phyloP scores from a whole-genome alignment of 2,888 invertebrate species.

The Rhaphigaster nebulosa region DNA sequence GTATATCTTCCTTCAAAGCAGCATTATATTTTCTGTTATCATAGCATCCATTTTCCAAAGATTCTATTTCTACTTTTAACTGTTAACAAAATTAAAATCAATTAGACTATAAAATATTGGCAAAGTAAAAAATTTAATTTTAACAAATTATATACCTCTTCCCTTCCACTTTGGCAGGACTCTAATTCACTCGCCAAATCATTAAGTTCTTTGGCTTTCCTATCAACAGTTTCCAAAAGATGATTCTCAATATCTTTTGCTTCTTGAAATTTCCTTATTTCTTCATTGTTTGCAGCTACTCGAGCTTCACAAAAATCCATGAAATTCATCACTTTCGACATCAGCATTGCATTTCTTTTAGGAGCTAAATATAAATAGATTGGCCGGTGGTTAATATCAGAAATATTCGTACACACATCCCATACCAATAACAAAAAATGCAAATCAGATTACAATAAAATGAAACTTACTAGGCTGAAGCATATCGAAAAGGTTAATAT shows the following conservation, averaged over 20 bases:
- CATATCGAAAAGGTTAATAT: constrained; percentile 45
- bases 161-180: background rate
- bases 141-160: background rate
- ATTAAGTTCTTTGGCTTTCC: background rate
- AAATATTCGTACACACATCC: background rate
- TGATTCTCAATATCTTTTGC: constrained; percentile 13
- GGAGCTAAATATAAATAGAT: constrained; percentile 25
- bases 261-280: constrained; percentile 45
- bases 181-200: constrained; percentile 2
- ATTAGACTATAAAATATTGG: background rate
- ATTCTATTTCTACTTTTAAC: constrained; percentile 15
- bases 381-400: background rate
- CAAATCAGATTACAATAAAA: background rate
- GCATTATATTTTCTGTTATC: constrained; percentile 8
- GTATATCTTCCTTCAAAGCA: background rate
- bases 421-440: background rate
- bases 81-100: background rate
- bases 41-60: background rate
- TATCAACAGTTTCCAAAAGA: background rate
- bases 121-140: background rate
- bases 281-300: background rate
- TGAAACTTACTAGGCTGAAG: constrained; percentile 42
- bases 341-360: constrained; percentile 50
- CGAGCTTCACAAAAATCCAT: constrained; percentile 44
- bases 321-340: constrained; percentile 48